Evolutionary conservation across 2,888 invertebrate genomes (phyloP).

Genomic region (Boloria selene): DNA sequence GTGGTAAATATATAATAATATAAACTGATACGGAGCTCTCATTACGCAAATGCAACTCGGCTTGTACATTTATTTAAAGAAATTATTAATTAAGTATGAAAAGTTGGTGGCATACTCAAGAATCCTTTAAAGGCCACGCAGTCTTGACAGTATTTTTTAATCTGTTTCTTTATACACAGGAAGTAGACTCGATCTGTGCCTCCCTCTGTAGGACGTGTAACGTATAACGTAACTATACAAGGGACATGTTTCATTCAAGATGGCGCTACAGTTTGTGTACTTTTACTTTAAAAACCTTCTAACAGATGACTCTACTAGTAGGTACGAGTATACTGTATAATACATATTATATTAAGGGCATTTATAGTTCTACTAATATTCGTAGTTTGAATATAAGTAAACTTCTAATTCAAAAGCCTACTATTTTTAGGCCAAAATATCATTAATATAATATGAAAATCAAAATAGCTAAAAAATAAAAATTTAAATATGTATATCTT

Average conservation of each 20-base stretch:
- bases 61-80: too few species aligned
- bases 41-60: too few species aligned
- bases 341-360: neutral
- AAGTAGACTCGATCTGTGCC: conserved; percentile 15
- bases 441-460: too few species aligned
- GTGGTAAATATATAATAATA: too few species aligned
- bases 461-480: neutral
- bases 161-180: neutral
- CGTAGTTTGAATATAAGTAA: too few species aligned
- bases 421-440: too few species aligned
- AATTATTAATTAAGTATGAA: too few species aligned
- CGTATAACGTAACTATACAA: conserved; percentile 7
- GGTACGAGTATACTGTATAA: too few species aligned
- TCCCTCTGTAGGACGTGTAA: conserved; percentile 29
- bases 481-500: neutral
- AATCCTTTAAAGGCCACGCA: neutral
- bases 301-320: conserved; percentile 35
- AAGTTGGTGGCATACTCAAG: too few species aligned
- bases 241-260: conserved; percentile 18
- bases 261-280: conserved; percentile 28
- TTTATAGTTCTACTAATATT: neutral
- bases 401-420: too few species aligned
- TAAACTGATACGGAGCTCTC: too few species aligned
- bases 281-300: conserved; percentile 15
- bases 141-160: neutral